phyloP scores from a whole-genome alignment of 2,113 vertebrate species.

The Vimba vimba region DNA sequence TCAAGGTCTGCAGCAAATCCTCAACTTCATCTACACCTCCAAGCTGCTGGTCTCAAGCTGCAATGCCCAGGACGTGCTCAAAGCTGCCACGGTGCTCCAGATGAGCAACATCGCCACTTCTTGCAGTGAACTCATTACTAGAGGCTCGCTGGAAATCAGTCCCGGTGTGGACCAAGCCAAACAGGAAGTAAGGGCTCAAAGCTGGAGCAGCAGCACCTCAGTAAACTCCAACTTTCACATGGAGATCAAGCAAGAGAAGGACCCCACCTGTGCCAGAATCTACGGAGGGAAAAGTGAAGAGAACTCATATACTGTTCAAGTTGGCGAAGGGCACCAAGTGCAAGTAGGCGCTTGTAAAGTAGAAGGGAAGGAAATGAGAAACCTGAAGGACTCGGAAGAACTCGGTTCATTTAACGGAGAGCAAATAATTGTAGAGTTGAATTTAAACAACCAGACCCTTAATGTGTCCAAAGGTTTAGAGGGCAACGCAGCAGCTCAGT shows the following conservation, averaged over 20 bases:
- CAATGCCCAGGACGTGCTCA: constrained; percentile 86
- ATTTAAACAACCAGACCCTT: constrained; percentile 88
- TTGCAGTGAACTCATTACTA: constrained; percentile 84
- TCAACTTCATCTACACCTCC: constrained; percentile 91
- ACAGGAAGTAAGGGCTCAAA: constrained; percentile 47
- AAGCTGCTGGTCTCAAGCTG: constrained; percentile 84
- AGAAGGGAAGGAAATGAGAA: constrained; percentile 64
- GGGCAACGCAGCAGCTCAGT: constrained; percentile 66
- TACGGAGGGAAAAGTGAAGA: constrained; percentile 78
- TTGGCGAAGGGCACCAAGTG: constrained; percentile 71
- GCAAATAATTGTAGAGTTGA: constrained; percentile 89
- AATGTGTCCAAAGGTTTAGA: constrained; percentile 83
- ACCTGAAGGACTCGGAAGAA: constrained; percentile 71
- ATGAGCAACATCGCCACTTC: constrained; percentile 85
- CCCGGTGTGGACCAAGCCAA: constrained; percentile 67
- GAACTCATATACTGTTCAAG: constrained; percentile 78
- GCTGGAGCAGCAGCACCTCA: constrained; percentile 22
- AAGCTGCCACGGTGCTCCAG: constrained; percentile 83
- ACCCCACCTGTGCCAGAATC: constrained; percentile 78
- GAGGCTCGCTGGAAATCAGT: constrained; percentile 76
- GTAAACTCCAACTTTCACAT: background rate
- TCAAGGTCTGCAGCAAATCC: constrained; percentile 85
- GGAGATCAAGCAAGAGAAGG: constrained; percentile 62
- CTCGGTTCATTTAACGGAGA: constrained; percentile 74
- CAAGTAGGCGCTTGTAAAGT: constrained; percentile 73